Evolutionary conservation across 1,140 invertebrate genomes (phyloP).

Genomic region (Drosophila repleta): DNA sequence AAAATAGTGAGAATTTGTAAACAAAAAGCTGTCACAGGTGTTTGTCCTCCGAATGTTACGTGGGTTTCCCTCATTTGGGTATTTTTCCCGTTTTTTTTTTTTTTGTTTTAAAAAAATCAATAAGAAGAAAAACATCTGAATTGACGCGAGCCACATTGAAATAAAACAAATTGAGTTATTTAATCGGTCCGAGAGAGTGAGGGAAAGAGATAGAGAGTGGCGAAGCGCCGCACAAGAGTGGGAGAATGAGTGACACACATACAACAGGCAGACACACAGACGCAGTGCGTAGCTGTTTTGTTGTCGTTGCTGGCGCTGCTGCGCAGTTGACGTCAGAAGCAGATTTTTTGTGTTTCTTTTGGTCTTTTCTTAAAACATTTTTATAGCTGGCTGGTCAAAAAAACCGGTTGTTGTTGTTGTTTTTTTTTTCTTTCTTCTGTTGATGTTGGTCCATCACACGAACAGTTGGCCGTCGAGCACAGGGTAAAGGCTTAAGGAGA

Average conservation of each 20-base stretch:
- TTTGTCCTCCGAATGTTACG: conserved; percentile 9
- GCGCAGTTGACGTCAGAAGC: conserved; percentile 73
- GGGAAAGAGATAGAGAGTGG: conserved; percentile 6
- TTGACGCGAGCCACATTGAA: conserved; percentile 43
- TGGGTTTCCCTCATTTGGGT: conserved; percentile 6
- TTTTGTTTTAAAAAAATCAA: conserved; percentile 37
- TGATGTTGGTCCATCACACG: conserved; percentile 50
- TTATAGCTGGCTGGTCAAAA: conserved; percentile 66
- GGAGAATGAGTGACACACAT: conserved; percentile 29
- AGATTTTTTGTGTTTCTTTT: conserved; percentile 47
- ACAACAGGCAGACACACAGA: conserved; percentile 15
- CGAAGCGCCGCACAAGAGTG: conserved; percentile 15
- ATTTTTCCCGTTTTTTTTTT: conserved; percentile 1
- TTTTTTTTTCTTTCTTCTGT: conserved; percentile 28
- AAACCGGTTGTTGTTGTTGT: conserved; percentile 64
- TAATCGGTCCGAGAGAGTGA: conserved; percentile 13
- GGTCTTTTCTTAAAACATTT: conserved; percentile 46
- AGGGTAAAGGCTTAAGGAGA: background rate
- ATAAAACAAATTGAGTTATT: conserved; percentile 57
- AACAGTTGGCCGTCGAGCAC: conserved; percentile 9
- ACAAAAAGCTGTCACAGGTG: conserved; percentile 49
- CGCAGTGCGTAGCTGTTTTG: conserved; percentile 44
- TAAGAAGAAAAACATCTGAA: conserved; percentile 54
- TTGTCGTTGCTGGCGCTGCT: conserved; percentile 33
- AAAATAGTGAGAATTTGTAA: conserved; percentile 42